Evolutionary conservation across 1,140 invertebrate species (phyloP), one percentile per base, ranked within the genome.

Genomic region (Neodiprion lecontei): DNA sequence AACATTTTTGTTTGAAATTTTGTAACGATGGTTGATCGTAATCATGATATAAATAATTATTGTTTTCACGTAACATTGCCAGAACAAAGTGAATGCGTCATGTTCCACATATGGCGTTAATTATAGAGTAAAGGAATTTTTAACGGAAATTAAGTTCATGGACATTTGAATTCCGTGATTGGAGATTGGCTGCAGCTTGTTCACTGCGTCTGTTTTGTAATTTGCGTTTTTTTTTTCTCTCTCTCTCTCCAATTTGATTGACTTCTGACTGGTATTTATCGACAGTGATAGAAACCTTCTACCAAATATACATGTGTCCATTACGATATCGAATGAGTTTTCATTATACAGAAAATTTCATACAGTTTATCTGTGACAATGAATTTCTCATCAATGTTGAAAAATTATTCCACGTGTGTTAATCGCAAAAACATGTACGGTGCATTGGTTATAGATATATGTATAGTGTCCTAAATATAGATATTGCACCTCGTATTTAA

Each of bases 41-140:
- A 47, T 14, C 11, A 48, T 9, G 17, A 23, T 66, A 71, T 48
- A 28, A 14, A 75, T 7, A 10, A 70, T 47, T n/a, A 74, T 74
- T 73, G 17, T 72, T 17, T 65, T 12, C 47, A 23, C 28, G 47
- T 23, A 23, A 72, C 5, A 40, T 67, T 49, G 8, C 28, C 40
- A 40, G 74, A 67, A 28, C 72, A 14, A 72, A 67, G 50, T 72
- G 9, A 40, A 5, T 75, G 11, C 71, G 9, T 71, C 70, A 48
- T 17, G 3, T 28, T 71, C 23, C 21, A 71, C 70, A 40, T 17
- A 48, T 71, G 48, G 12, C 12, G 14, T 17, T 71, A 17, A 71
- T 50, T 14, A 75, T 28, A 11, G 40, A 14, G 10, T 69, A 7
- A 69, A 61, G 53, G 53, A 61, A 61, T 61, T 11, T 11, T 61